A percentile compares a stretch with the other conserved stretches of the same genome.
These are phyloP conservation scores for Lontra canadensis DNA, from an alignment of 2,113 vertebrate species.

Conservation along the genomic window DNA sequence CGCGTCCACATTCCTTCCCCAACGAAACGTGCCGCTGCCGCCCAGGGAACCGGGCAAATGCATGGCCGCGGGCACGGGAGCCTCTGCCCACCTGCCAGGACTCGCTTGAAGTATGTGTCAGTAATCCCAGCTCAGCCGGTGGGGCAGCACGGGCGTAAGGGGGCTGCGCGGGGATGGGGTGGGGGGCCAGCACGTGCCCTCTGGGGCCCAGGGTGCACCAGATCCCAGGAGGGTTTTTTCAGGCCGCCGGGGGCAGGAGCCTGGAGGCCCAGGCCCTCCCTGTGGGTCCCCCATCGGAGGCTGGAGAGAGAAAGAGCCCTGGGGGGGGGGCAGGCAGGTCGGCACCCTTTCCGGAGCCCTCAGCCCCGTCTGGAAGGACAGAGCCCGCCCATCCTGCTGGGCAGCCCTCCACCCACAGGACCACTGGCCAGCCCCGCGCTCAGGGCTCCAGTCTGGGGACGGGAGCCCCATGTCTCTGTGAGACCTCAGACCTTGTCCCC, in stretches of 20 bases:
- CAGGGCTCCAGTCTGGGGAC: not conserved
- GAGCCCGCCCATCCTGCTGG: not conserved
- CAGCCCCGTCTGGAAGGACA: not conserved
- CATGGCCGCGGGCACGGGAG: slow-evolving; percentile 94
- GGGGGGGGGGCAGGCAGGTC: not conserved
- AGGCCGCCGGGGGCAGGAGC: not conserved
- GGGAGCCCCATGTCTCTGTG: not conserved
- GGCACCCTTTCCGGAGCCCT: no score
- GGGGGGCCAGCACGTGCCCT: not conserved
- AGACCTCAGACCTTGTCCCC: not conserved
- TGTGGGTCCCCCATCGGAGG: rapidly evolving
- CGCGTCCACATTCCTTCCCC: slow-evolving; percentile 95
- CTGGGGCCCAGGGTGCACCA: not conserved
- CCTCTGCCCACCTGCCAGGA: slow-evolving; percentile 93
- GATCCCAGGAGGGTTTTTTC: not conserved
- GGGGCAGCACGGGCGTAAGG: slow-evolving; percentile 78
- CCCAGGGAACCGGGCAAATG: slow-evolving; percentile 94
- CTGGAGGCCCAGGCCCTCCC: not conserved
- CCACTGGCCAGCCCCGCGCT: not conserved
- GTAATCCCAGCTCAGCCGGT: slow-evolving; percentile 84
- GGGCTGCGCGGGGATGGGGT: slow-evolving; percentile 47
- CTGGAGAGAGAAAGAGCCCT: not conserved
- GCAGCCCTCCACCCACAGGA: not conserved
- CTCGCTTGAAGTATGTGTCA: slow-evolving; percentile 99
- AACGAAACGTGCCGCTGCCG: slow-evolving; percentile 93